phyloP scores from a whole-genome alignment of 1,140 invertebrate species.

The Drosophila varians region DNA sequence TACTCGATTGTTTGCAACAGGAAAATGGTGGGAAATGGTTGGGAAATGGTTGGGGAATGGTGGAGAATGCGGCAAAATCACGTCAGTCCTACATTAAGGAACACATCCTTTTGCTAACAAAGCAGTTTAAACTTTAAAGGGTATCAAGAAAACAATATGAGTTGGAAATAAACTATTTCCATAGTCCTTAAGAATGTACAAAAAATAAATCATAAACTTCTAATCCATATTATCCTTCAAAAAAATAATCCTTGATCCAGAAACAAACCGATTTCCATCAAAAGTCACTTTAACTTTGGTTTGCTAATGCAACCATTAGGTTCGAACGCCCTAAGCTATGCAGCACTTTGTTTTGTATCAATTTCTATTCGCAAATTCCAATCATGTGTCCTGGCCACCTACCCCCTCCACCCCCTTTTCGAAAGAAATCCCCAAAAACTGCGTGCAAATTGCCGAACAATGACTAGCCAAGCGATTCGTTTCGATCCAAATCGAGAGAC shows the following conservation, averaged over 20 bases:
- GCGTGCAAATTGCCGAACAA: constrained; percentile 34
- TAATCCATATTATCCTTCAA: no score
- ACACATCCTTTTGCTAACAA: constrained; percentile 8
- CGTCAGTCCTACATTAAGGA: constrained; percentile 65
- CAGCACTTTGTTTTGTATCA: constrained; percentile 31
- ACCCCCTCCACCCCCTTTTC: background rate
- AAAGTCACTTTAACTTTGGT: constrained; percentile 15
- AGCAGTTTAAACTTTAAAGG: no score
- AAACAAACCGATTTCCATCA: no score
- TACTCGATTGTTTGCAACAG: constrained; percentile 68
- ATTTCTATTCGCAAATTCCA: constrained; percentile 50
- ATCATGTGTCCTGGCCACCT: constrained; percentile 40
- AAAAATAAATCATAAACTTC: background rate
- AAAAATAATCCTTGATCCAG: no score
- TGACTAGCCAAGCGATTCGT: constrained; percentile 37
- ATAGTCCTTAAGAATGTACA: background rate
- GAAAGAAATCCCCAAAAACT: background rate
- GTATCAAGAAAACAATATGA: no score
- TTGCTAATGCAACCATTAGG: constrained; percentile 49
- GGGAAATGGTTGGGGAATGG: constrained; percentile 1
- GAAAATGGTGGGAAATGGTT: constrained; percentile 9
- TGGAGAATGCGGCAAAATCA: constrained; percentile 43
- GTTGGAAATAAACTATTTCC: no score
- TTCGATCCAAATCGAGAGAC: constrained; percentile 6
- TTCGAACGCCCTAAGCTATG: constrained; percentile 19